Evolutionary conservation across 2,113 vertebrate genomes (phyloP).

Genomic region (Cebus imitator): DNA sequence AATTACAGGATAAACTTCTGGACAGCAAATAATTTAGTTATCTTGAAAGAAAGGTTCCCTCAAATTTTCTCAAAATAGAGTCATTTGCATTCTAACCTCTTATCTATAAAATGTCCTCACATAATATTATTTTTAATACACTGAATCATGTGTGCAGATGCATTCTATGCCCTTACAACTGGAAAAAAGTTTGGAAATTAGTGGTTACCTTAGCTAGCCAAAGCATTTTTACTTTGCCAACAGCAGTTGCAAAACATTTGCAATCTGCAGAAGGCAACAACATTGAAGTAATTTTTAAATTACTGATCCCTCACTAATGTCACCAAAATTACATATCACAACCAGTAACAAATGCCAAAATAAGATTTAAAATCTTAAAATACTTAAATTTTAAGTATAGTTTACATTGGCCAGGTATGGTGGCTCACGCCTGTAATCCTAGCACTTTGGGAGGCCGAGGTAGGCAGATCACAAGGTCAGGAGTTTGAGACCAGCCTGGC

Average conservation of each 20-base stretch:
- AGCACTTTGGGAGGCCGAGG: too few species aligned
- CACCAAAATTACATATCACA: neutral
- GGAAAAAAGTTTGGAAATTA: neutral
- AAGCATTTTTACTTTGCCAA: neutral
- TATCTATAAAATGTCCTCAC: neutral
- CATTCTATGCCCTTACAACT: neutral
- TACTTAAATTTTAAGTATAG: neutral
- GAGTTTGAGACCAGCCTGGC: too few species aligned
- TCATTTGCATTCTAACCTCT: neutral
- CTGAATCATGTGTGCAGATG: neutral
- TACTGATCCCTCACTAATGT: neutral
- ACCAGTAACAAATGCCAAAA: slow-evolving; percentile 24
- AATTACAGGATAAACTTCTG: slow-evolving; percentile 14
- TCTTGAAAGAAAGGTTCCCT: neutral
- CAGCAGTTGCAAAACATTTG: neutral
- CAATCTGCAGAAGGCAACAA: neutral
- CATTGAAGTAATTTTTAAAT: neutral
- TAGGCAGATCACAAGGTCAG: too few species aligned
- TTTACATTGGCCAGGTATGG: neutral
- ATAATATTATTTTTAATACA: neutral
- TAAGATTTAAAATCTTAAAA: neutral
- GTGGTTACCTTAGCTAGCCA: neutral
- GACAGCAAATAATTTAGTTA: neutral
- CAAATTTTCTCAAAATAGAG: neutral
- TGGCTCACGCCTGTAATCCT: too few species aligned